These are phyloP conservation scores for Polyommatus iphigenia DNA, from an alignment of 2,888 invertebrate species.

Conservation along the genomic window DNA sequence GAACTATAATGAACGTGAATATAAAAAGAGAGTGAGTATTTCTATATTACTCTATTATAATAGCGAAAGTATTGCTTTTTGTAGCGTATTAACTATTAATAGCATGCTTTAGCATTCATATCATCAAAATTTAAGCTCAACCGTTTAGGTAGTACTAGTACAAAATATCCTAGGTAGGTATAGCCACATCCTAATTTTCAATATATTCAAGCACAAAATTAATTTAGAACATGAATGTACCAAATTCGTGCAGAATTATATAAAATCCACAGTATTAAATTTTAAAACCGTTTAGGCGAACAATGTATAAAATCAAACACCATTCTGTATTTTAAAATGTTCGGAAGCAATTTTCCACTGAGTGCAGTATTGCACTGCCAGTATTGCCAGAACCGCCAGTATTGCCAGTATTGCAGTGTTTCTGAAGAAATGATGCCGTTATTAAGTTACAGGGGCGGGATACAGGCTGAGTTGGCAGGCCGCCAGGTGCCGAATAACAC, in stretches of 20 bases:
- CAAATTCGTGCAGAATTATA: not conserved
- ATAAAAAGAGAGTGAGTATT: too few species aligned
- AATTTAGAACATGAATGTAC: not conserved
- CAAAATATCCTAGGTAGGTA: too few species aligned
- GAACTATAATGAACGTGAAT: not conserved
- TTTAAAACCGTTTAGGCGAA: conserved; percentile 13
- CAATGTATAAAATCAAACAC: conserved; percentile 18
- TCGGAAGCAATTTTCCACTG: conserved; percentile 29
- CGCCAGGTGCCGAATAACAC: conserved; percentile 26
- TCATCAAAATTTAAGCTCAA: not conserved
- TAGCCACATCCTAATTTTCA: not conserved
- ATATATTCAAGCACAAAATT: not conserved
- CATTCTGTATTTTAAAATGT: conserved; percentile 16
- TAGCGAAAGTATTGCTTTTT: too few species aligned
- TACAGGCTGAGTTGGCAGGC: conserved; percentile 20
- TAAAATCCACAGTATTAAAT: not conserved
- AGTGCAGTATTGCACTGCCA: conserved; percentile 24
- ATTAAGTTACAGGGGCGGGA: conserved; percentile 25
- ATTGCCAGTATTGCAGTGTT: conserved; percentile 26
- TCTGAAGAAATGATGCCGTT: conserved; percentile 29
- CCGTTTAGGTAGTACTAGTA: too few species aligned
- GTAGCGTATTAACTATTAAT: too few species aligned
- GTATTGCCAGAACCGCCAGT: not conserved
- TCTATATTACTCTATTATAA: too few species aligned
- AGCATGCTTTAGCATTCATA: not conserved